These are phyloP conservation scores for Heliconius nattereri DNA, from an alignment of 1,140 invertebrate genomes.

Conservation along the genomic window DNA sequence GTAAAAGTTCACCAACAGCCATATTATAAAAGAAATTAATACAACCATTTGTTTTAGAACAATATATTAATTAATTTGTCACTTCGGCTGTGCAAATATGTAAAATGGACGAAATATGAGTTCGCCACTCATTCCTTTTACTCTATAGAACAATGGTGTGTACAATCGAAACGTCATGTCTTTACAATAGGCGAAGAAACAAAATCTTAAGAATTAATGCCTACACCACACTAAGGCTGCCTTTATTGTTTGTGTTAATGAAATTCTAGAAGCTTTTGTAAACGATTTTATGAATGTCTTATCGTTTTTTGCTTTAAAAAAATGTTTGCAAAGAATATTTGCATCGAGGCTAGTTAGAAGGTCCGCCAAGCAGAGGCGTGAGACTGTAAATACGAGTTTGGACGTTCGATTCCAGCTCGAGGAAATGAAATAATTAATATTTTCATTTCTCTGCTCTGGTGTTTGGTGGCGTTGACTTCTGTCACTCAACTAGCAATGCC, in stretches of 20 bases:
- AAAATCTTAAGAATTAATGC: conserved; percentile 45
- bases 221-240: conserved; percentile 32
- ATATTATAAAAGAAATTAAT: conserved; percentile 35
- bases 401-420: too few species aligned
- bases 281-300: conserved; percentile 4
- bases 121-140: conserved; percentile 50
- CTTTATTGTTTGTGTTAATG: conserved; percentile 38
- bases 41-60: conserved; percentile 50
- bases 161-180: conserved; percentile 48
- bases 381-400: too few species aligned
- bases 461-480: too few species aligned
- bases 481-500: too few species aligned
- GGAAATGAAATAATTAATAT: too few species aligned
- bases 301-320: not conserved
- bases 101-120: conserved; percentile 58
- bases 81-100: conserved; percentile 52
- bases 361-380: too few species aligned
- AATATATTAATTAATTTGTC: conserved; percentile 65
- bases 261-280: conserved; percentile 26
- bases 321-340: not conserved
- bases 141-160: conserved; percentile 44
- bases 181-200: conserved; percentile 44
- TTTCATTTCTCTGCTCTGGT: too few species aligned
- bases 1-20: conserved; percentile 20
- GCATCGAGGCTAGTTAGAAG: too few species aligned